Evolutionary conservation across 1,140 invertebrate species (phyloP), one percentile per base, ranked within the genome.

Genomic region (Asbolus verrucosus): DNA sequence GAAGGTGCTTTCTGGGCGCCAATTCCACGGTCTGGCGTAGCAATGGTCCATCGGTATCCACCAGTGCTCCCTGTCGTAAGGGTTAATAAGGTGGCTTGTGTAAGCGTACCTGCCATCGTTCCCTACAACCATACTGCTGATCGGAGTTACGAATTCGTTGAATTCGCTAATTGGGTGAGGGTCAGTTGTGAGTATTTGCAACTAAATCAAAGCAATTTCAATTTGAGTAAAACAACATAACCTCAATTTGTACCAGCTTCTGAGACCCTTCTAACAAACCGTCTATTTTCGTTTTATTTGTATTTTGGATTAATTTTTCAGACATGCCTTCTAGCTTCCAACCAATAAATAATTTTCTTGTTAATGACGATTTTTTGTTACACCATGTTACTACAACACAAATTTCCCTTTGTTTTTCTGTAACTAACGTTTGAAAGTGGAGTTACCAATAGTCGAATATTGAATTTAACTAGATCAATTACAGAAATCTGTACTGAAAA

Each of bases 1-100:
- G 79, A 88, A 89, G 74, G 84, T 83, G 65, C 87, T 86, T 78
- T 90, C 90, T 30, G 89, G 87, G 72, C 86, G 86, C 82, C 88
- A 88, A 79, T 89, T 90, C 87, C 88, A 90, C 24, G 90, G 87
- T 74, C 89, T 84, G 1, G 89, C 83, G 78, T 92, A 92, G 77
- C 85, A 85, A 78, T 92, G 91, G 75, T 92, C 91, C 67, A 87
- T 82, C n/a, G 69, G 69, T 38, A 80, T 74, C n/a, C 65, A 65
- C 70, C 72, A 77, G n/a, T 65, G 71, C 19, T 78, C 76, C 27
- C 73, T 65, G 24, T 73, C 70, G 39, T 41, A 54, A 13, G 46
- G 46, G 46, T 54, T 27, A 1, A 54, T 2, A 18, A 54, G 9
- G 14, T 54, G 46, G 11, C 21, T 27, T 54, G 46, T 54, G 11